phyloP scores from a whole-genome alignment of 2,113 vertebrate genomes.

The Diglossa brunneiventris region DNA sequence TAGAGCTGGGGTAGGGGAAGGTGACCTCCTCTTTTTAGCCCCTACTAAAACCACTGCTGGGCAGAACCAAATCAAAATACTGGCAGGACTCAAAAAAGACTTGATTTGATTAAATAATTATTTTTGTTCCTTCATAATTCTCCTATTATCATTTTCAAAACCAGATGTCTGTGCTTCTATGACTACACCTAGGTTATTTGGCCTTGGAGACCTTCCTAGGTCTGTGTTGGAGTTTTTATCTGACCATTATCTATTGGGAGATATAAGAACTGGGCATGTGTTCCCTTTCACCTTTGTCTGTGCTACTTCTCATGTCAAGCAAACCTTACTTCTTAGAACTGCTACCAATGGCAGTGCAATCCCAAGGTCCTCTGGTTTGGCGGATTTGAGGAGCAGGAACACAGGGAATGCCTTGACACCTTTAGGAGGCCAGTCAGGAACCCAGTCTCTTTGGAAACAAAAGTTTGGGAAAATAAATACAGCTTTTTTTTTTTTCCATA shows the following conservation, averaged over 20 bases:
- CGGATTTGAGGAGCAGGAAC: background rate
- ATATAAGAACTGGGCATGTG: background rate
- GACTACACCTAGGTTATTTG: background rate
- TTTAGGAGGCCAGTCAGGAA: background rate
- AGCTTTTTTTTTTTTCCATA: background rate
- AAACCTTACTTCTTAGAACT: background rate
- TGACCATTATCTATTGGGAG: background rate
- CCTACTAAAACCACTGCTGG: background rate
- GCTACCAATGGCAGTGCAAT: background rate
- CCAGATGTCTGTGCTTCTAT: background rate
- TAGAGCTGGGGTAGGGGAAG: background rate
- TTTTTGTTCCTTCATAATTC: background rate
- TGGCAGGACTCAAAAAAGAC: background rate
- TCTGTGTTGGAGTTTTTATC: background rate
- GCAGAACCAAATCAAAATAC: background rate
- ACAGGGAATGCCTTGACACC: no score
- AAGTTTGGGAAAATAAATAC: background rate
- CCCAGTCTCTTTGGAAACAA: background rate
- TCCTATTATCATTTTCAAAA: background rate
- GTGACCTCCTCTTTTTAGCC: background rate
- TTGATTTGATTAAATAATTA: background rate
- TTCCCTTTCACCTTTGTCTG: background rate
- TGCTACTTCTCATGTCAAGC: background rate
- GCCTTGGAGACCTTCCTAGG: background rate
- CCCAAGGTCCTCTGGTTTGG: background rate